Evolutionary conservation across 2,888 invertebrate species (phyloP), one percentile per base, ranked within the genome.

Genomic region (Omphaloscelis lunosa): DNA sequence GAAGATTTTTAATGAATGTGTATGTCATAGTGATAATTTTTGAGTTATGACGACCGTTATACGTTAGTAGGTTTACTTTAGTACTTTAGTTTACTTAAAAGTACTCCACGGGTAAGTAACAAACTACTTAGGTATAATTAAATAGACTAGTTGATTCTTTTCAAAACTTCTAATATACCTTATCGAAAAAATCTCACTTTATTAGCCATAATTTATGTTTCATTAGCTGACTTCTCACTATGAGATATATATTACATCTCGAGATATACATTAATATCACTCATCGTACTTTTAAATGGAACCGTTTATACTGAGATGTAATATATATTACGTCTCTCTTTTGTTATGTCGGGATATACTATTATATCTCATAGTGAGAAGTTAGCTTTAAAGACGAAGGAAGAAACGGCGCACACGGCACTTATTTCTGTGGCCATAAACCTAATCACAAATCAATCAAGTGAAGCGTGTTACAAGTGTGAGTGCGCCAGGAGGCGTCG

Each of bases 391-490:
- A 23, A 56, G 17, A 39, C 39, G 20, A 67, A 67, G 27, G 12
- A n/a, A 17, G 20, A 11, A 27, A 20, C n/a, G 23, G 56, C 27
- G 56, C 39, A 39, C 17, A 29, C 56, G 27, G 27, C 17, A 58
- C 51, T 51, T 77, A 51, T 77, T 59, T 79, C 29, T 34, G 69
- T 59, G 58, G 41, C 29, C 48, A 70, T 70, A 51, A 71, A 77
- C 41, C 29, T 41, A 48, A 58, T 66, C 48, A 68, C 76, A 78
- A 68, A 78, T 79, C 68, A 58, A 76, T 29, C 58, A 76, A 76
- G 48, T 58, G 58, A 39, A 45, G 65, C 65, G 34, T 45, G 66
- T 39, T 27, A 17, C 41, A 51, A 17, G 29, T 17, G 59, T 4
- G 15, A 27, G 27, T 15, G 58, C 58, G 15, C 45, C 63, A 23